Evolutionary conservation across 2,113 vertebrate genomes (phyloP), one percentile per base, ranked within the genome.

Genomic region (Peromyscus californicus): DNA sequence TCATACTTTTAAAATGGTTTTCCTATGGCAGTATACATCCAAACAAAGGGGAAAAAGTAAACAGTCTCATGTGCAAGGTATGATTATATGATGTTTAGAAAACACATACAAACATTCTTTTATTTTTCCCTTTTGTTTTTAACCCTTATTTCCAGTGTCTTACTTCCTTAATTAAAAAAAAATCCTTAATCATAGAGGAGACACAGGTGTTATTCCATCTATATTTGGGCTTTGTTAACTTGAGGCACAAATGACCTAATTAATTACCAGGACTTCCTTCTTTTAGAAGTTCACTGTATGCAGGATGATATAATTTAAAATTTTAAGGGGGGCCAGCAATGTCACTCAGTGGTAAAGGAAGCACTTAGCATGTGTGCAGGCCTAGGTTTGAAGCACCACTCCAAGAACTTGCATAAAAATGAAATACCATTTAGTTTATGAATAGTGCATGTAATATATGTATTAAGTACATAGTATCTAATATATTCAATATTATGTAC

Each of bases 241-340:
- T 90, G 93, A 91, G 96, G 39, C 3, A 54, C 39, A 84, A 96
- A 61, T 80, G n/a, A 84, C 21, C 9, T 83, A 94, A 79, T n/a
- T 10, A 90, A 7, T 45, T 79, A 74, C 24, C 80, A 19, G 1
- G 21, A 95, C 84, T 89, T 90, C 72, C 76, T 57, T 54, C 67
- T 7, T 89, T 89, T 33, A 94, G 36, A 65, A 94, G 6, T 80
- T 33, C 9, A 76, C 42, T 67, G 15, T 75, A 26, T 51, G 19
- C 24, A 87, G 5, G 22, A 12, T 89, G 78, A 22, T 80, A 15
- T 31, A 1, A 85, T 74, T 51, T 29, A 61, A 67, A 80, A 39
- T 19, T 31, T 24, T 72, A 59, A 9, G 7, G 22, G 4, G 19
- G 65, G 12, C 2, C 21, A 51, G 16, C 9, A 39, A 61, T 83